Evolutionary conservation across 2,888 invertebrate species (phyloP).

Genomic region (Amphipyra berbera): DNA sequence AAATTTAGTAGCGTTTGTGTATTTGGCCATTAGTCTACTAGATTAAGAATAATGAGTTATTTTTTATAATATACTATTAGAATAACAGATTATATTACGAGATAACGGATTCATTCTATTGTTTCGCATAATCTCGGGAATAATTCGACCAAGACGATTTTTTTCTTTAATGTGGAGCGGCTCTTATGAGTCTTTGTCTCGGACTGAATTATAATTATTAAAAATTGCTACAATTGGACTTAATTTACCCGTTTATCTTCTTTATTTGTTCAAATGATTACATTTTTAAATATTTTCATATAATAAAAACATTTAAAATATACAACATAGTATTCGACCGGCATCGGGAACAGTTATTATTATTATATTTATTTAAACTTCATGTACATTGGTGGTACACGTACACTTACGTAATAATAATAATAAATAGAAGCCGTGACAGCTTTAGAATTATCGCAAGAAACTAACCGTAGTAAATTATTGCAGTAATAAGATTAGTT

Average conservation of each 20-base stretch:
- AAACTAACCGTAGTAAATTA: conserved; percentile 24
- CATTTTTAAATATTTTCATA: no score
- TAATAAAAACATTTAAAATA: no score
- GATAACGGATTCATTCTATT: conserved; percentile 46
- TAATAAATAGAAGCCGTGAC: conserved; percentile 27
- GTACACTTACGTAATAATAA: conserved; percentile 1
- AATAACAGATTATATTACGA: conserved; percentile 29
- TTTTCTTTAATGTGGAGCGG: conserved; percentile 6
- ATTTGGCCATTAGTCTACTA: conserved; percentile 8
- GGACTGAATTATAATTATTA: neutral
- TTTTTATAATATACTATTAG: conserved; percentile 16
- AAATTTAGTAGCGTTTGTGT: no score
- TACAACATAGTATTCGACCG: no score
- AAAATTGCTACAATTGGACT: no score
- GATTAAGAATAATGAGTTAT: conserved; percentile 30
- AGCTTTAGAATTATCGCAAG: conserved; percentile 14
- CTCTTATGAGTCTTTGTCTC: conserved; percentile 1
- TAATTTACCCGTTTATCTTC: no score
- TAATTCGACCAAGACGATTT: neutral
- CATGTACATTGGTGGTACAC: no score
- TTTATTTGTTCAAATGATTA: no score
- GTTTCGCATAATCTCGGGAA: conserved; percentile 30
- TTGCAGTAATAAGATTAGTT: conserved; percentile 28
- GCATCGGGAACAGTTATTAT: no score
- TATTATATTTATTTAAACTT: no score